Evolutionary conservation across 1,140 invertebrate genomes (phyloP).

Genomic region (Dreissena rostriformis): DNA sequence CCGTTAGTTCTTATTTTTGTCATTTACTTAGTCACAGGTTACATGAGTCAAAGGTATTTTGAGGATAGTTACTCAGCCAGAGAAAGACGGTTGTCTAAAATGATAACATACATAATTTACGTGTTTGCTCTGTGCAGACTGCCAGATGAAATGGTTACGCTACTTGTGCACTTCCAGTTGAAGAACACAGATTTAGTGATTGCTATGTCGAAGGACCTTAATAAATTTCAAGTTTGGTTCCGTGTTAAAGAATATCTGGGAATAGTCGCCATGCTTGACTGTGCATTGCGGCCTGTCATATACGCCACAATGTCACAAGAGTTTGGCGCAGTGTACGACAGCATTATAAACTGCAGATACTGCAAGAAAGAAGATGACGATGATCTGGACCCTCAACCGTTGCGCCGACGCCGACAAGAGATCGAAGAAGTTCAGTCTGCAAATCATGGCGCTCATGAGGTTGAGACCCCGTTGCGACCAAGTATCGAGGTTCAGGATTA

Average conservation of each 20-base stretch:
- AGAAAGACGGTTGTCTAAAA: slow-evolving; percentile 69
- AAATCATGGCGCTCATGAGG: background rate
- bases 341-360: slow-evolving; percentile 54
- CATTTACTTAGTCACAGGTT: slow-evolving; percentile 71
- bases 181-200: slow-evolving; percentile 34
- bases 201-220: slow-evolving; percentile 25
- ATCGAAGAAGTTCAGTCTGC: slow-evolving; percentile 39
- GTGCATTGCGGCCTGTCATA: slow-evolving; percentile 52
- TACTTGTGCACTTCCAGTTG: slow-evolving; percentile 65
- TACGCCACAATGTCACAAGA: slow-evolving; percentile 57
- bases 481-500: background rate
- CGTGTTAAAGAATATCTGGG: slow-evolving; percentile 44
- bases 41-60: slow-evolving; percentile 72
- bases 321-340: slow-evolving; percentile 50
- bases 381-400: slow-evolving; percentile 16
- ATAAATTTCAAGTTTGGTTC: slow-evolving; percentile 51
- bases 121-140: slow-evolving; percentile 71
- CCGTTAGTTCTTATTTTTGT: slow-evolving; percentile 69
- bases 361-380: slow-evolving; percentile 49
- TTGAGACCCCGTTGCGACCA: slow-evolving; percentile 7
- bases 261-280: slow-evolving; percentile 47
- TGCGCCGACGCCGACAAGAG: slow-evolving; percentile 32
- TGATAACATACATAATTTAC: slow-evolving; percentile 69
- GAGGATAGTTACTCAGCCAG: slow-evolving; percentile 73
- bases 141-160: slow-evolving; percentile 65